Conservation (phyloP, 2,797 vertebrate genomes). For the Garrulus glandarius region DNA sequence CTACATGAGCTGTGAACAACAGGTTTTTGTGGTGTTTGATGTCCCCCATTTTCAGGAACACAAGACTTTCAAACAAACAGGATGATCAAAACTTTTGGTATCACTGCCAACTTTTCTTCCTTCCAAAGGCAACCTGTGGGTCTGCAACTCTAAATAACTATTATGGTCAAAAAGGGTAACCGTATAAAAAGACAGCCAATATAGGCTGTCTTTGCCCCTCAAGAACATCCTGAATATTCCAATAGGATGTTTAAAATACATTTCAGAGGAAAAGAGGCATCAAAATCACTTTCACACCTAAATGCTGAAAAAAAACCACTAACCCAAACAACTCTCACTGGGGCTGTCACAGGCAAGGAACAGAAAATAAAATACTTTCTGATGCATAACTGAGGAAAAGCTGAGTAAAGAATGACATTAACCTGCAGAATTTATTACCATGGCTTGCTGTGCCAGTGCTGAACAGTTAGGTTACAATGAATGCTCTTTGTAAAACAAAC, state of each 20-base stretch:
- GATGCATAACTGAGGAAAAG: background rate
- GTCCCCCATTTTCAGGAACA: background rate
- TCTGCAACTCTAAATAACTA: background rate
- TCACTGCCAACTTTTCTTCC: background rate
- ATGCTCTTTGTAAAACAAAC: slow-evolving; percentile 16
- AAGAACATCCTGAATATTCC: background rate
- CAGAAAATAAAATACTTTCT: background rate
- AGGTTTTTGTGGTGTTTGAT: background rate
- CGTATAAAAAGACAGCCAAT: background rate
- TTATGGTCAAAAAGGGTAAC: background rate
- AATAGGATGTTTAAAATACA: background rate
- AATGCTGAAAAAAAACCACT: accelerated
- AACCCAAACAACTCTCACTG: background rate
- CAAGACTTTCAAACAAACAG: background rate
- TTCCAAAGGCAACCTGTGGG: background rate
- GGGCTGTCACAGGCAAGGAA: background rate
- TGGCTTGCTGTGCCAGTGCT: background rate
- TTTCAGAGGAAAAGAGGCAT: background rate
- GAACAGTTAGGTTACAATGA: background rate
- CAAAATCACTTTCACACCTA: background rate
- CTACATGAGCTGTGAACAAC: background rate
- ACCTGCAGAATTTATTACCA: background rate
- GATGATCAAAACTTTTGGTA: background rate
- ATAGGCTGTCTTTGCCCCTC: background rate
- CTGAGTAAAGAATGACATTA: slow-evolving; percentile 8